A percentile compares a stretch with the other conserved stretches of the same genome.
These are phyloP conservation scores for Cyaniris semiargus DNA, from an alignment of 2,888 invertebrate species.

Conservation along the genomic window DNA sequence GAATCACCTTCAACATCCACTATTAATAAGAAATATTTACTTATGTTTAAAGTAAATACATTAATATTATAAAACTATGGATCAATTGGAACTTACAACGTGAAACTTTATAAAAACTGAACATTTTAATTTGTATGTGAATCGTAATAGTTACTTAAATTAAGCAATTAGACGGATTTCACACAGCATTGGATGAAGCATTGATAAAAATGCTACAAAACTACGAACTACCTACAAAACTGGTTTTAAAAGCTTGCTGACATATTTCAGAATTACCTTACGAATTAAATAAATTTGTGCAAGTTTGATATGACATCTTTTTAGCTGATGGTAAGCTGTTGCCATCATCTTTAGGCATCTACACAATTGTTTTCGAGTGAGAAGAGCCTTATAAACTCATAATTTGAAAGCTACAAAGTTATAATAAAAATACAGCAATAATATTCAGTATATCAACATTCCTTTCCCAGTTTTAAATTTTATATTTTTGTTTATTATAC, in stretches of 20 bases:
- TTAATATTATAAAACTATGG: conserved; percentile 5
- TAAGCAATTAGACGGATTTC: not conserved
- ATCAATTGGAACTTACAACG: not conserved
- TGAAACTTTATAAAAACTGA: not conserved
- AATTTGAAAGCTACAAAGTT: too few species aligned
- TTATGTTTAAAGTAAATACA: too few species aligned
- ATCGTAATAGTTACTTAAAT: not conserved
- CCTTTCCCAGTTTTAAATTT: too few species aligned
- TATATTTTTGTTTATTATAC: too few species aligned
- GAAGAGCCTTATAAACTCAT: too few species aligned
- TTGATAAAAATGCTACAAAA: not conserved
- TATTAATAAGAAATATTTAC: not conserved
- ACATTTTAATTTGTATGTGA: not conserved
- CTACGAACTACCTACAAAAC: conserved; percentile 11
- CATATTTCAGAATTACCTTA: not conserved
- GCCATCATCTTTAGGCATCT: too few species aligned
- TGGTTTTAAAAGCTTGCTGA: not conserved
- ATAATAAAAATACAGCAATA: too few species aligned
- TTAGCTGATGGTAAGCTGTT: too few species aligned
- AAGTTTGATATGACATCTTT: not conserved
- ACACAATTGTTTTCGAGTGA: too few species aligned
- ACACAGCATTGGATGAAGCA: not conserved
- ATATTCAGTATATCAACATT: too few species aligned
- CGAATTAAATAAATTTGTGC: not conserved
- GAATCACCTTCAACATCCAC: not conserved